Base-by-base conservation (phyloP, 2,888 invertebrate species). In the Ectemnius lituratus region DNA sequence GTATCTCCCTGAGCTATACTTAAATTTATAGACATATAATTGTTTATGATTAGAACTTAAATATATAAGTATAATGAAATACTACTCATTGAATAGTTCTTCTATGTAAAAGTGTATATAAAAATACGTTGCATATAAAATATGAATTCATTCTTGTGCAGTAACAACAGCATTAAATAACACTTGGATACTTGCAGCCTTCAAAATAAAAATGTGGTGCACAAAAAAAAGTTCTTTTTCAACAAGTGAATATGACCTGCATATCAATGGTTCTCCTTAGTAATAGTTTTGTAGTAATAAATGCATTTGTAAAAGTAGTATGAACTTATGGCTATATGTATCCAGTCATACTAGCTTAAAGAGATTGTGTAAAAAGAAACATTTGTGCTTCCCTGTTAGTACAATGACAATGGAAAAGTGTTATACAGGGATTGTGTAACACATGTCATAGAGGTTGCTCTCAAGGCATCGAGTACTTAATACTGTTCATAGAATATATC, bases 31-130 rank as follows among this genome's bases (percentile, higher is more conserved):
- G 37, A 37, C 37, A 37, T 37, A 23, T 23, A 23, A 23, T 23
- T 23, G 11, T 37, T 37, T 37, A 52, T 23, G 23, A 58, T 49
- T 37, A 57, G 18, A 14, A 13, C 23, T 67, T 20, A 23, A 23
- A 27, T 49, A 27, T 62, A 62, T 68, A 23, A 23, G 20, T 58
- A 37, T 37, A 37, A 20, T 59, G 59, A 2, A 52, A 59, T 70
- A 61, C n/a, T 52, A 57, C 45, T 62, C 46, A 23, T 56, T 57
- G 37, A 67, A 37, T 27, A 5, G 5, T 14, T 46, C n/a, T 13
- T 46, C n/a, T 13, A 60, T 60, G 20, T 18, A 69, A 60, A 63
- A 59, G 59, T 13, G 28, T n/a, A 16, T 71, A 71, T 20, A 62
- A 62, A 62, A 62, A 47, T 62, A 49, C 16, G 14, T 37, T 14